Evolutionary conservation across 1,140 invertebrate species (phyloP), one percentile per base, ranked within the genome.

Genomic region (Gonatopus flavifemur): DNA sequence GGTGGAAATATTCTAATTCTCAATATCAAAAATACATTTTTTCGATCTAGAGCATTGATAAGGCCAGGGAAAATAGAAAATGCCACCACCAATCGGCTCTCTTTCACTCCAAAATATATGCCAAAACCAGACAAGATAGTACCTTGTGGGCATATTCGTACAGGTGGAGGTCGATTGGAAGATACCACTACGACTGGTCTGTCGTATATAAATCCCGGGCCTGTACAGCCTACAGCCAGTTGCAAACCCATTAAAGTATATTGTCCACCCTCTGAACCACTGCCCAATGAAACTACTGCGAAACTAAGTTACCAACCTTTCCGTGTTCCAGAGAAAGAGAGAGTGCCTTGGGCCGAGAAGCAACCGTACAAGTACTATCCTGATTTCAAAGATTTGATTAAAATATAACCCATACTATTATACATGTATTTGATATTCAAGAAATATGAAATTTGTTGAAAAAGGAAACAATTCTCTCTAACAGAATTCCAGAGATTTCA

Each of bases 51-150:
- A 41, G 10, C 36, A 12, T 40, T 57, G 18, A 46, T 51, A 58
- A 70, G 81, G 0, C 69, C 80, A 53, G 86, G 84, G 2, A 82
- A 82, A 8, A 86, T 89, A 81, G 84, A 88, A 66, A 81, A 79
- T 49, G 67, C 83, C 32, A 88, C 87, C 0, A 88, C 86, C 0
- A 80, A 84, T 47, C 83, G 84, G 31, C 84, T 84, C 49, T 86
- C 88, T 70, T 89, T 82, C 57, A 80, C 82, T 2, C 79, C 82
- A 0, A 88, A 88, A 67, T 81, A 81, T 0, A 66, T 76, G 24
- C 77, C 77, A 1, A 76, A 61, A 30, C 45, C 69, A 2, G 57
- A 69, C 8, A 37, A 66, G n/a, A 69, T 81, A 7, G 13, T 74
- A 15, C 81, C 81, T 0, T 60, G 63, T 9, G 66, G 67, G 4